These are phyloP conservation scores for Sebastes itinus DNA, from an alignment of 2,797 vertebrate genomes.

Conservation along the genomic window DNA sequence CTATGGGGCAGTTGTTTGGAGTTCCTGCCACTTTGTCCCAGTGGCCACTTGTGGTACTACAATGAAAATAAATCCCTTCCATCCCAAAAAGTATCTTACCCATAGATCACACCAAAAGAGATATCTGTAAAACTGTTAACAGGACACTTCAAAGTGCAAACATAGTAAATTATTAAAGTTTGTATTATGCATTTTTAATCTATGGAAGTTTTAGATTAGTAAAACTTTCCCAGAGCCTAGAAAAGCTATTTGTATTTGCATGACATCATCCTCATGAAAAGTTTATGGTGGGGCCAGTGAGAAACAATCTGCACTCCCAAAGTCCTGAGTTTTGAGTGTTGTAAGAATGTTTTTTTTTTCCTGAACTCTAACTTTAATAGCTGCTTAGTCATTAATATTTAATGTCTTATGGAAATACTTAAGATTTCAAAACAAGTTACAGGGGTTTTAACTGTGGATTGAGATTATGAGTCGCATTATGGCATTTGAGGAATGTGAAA, in stretches of 20 bases:
- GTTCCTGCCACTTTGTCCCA: too few species aligned
- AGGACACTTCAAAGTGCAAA: not conserved
- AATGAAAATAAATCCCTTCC: too few species aligned
- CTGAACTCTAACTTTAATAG: not conserved
- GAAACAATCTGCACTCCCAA: not conserved
- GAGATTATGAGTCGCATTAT: not conserved
- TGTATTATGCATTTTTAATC: not conserved
- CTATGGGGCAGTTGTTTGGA: too few species aligned
- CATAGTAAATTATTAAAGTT: not conserved
- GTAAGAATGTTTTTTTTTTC: not conserved
- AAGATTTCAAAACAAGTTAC: not conserved
- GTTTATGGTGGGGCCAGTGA: not conserved
- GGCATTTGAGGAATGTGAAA: not conserved
- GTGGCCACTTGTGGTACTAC: too few species aligned
- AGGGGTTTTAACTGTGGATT: not conserved
- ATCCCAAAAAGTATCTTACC: too few species aligned
- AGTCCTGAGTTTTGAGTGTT: not conserved
- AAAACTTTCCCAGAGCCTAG: too few species aligned
- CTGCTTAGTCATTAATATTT: not conserved
- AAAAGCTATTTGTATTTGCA: not conserved
- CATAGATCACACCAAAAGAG: not conserved
- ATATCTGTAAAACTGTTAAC: not conserved
- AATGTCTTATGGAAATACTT: not conserved
- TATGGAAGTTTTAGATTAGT: too few species aligned
- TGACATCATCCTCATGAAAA: not conserved